A percentile compares a stretch with the other conserved stretches of the same genome.
Evolutionary conservation across 2,113 vertebrate genomes (phyloP).

Genomic region (Planiliza haematocheilus): DNA sequence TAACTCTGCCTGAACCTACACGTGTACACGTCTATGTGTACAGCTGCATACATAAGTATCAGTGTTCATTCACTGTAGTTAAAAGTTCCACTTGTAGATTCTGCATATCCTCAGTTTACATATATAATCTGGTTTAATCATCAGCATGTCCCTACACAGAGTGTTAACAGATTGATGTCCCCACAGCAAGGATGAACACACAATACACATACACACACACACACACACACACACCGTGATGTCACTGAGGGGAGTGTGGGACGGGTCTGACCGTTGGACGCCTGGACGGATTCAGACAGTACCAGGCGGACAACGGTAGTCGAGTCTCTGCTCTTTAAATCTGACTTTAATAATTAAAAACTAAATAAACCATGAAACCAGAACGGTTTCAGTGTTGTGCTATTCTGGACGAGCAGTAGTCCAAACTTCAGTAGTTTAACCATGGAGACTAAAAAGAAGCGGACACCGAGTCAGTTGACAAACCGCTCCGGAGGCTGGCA

Average conservation of each 20-base stretch:
- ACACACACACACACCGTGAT: constrained; percentile 52
- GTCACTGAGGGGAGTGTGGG: constrained; percentile 67
- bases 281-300: constrained; percentile 22
- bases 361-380: background rate
- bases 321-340: constrained; percentile 4
- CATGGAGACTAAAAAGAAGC: constrained; percentile 45
- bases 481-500: background rate
- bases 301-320: background rate
- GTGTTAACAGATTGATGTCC: background rate
- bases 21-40: too few relatives aligned
- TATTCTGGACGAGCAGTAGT: background rate
- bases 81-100: too few relatives aligned
- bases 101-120: too few relatives aligned
- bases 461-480: constrained; percentile 30
- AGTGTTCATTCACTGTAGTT: too few relatives aligned
- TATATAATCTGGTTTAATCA: too few relatives aligned
- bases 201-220: constrained; percentile 8
- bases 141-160: background rate
- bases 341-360: background rate
- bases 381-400: background rate
- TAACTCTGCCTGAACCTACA: too few relatives aligned
- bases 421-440: background rate
- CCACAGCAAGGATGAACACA: background rate
- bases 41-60: too few relatives aligned
- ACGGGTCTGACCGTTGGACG: constrained; percentile 22